Percentiles rank a stretch among this genome's conserved stretches.
These are phyloP conservation scores for Notarius quadriscutis DNA, from an alignment of 2,113 vertebrate genomes.

Conservation along the genomic window DNA sequence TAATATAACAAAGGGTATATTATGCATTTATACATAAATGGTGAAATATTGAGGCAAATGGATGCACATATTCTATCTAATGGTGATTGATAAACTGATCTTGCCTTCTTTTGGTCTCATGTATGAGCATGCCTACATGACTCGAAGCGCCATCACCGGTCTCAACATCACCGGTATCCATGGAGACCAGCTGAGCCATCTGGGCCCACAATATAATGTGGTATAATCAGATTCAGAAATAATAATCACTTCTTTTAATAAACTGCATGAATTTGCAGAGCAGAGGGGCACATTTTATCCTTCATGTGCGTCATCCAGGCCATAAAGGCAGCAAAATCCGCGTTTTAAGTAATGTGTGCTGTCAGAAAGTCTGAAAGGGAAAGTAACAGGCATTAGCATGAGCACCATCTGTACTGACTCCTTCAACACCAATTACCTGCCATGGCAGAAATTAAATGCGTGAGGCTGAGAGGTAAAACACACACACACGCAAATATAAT, in stretches of 20 bases:
- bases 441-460: background rate
- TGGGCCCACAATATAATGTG: slow-evolving; percentile 47
- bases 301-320: background rate
- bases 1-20: background rate
- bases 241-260: slow-evolving; percentile 54
- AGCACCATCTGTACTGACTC: slow-evolving; percentile 18
- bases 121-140: slow-evolving; percentile 41
- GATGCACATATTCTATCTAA: background rate
- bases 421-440: background rate
- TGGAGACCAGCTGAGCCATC: slow-evolving; percentile 54
- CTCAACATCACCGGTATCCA: slow-evolving; percentile 52
- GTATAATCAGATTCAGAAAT: slow-evolving; percentile 48
- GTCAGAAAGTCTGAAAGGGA: slow-evolving; percentile 3
- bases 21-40: background rate
- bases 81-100: background rate
- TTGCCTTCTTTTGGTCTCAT: background rate
- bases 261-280: slow-evolving; percentile 33
- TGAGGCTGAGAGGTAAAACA: background rate
- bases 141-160: slow-evolving; percentile 15
- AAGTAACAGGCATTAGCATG: slow-evolving; percentile 4
- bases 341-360: slow-evolving; percentile 25
- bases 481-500: background rate
- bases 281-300: background rate
- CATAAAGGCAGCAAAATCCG: slow-evolving; percentile 5
- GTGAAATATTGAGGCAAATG: background rate